Conservation (phyloP, 1,140 invertebrate genomes). For the Zaprionus vittiger region DNA sequence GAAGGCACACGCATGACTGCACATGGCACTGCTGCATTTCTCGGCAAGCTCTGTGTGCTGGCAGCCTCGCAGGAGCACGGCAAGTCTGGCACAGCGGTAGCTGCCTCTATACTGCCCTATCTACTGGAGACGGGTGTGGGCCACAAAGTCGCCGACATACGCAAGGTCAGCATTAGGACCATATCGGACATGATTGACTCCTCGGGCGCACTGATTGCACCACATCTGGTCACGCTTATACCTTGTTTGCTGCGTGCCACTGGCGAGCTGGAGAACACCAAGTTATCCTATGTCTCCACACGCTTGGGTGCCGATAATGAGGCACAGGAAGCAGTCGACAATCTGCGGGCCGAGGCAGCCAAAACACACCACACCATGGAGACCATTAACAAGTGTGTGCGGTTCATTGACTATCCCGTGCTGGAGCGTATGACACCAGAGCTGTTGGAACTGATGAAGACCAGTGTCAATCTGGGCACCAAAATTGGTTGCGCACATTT, state of each 20-base stretch:
- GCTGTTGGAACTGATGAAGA: constrained; percentile 92
- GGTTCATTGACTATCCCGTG: constrained; percentile 90
- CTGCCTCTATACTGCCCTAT: constrained; percentile 91
- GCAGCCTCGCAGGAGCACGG: constrained; percentile 91
- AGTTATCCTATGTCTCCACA: constrained; percentile 92
- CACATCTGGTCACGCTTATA: constrained; percentile 92
- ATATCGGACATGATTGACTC: constrained; percentile 93
- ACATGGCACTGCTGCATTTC: constrained; percentile 89
- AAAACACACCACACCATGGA: constrained; percentile 94
- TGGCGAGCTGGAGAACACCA: constrained; percentile 92
- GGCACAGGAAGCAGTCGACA: constrained; percentile 90
- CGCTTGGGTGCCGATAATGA: constrained; percentile 88
- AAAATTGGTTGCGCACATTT: constrained; percentile 94
- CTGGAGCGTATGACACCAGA: constrained; percentile 92
- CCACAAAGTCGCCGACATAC: constrained; percentile 91
- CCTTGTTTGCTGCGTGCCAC: constrained; percentile 93
- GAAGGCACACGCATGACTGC: constrained; percentile 93
- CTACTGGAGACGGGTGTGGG: constrained; percentile 92
- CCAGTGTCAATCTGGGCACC: constrained; percentile 92
- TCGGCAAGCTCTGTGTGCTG: constrained; percentile 93
- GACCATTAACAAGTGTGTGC: constrained; percentile 94
- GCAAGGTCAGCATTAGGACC: constrained; percentile 92
- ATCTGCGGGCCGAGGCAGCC: constrained; percentile 90
- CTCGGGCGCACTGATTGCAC: constrained; percentile 91
- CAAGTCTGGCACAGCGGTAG: constrained; percentile 91